These are phyloP conservation scores for Platichthys flesus DNA, from an alignment of 2,113 vertebrate species.

Conservation along the genomic window DNA sequence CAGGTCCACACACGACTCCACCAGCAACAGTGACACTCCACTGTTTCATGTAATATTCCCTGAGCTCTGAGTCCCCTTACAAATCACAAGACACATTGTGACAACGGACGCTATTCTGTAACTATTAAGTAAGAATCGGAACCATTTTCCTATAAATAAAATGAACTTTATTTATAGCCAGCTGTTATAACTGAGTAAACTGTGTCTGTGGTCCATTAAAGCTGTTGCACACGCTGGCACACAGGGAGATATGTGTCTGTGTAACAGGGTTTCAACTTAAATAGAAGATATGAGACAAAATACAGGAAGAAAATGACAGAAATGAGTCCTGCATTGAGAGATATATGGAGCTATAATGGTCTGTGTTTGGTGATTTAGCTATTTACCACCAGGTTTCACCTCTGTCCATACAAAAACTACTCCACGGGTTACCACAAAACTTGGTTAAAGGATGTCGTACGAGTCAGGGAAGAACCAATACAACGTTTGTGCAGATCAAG, in stretches of 20 bases:
- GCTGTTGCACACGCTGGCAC: background rate
- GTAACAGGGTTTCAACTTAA: background rate
- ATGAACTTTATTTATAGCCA: background rate
- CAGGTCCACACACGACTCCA: constrained; percentile 34
- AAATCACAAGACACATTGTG: constrained; percentile 6
- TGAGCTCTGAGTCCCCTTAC: constrained; percentile 2
- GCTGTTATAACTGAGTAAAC: background rate
- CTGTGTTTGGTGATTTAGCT: too few relatives aligned
- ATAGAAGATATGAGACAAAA: background rate
- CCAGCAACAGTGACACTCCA: constrained; percentile 12
- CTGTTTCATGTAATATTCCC: constrained; percentile 23
- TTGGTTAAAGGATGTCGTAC: too few relatives aligned
- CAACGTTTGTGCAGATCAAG: too few relatives aligned
- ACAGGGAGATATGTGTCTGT: background rate
- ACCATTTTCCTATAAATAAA: background rate
- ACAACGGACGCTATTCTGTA: background rate
- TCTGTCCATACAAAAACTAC: too few relatives aligned
- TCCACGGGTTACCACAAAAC: too few relatives aligned
- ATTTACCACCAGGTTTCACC: too few relatives aligned
- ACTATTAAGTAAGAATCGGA: background rate
- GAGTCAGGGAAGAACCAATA: too few relatives aligned
- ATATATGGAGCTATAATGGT: background rate
- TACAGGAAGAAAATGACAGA: background rate
- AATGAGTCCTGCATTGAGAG: background rate
- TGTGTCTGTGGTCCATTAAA: background rate